Percentiles rank a stretch among this genome's conserved stretches.
Conservation (phyloP, 2,113 vertebrate genomes). For the Nothoprocta perdicaria region DNA sequence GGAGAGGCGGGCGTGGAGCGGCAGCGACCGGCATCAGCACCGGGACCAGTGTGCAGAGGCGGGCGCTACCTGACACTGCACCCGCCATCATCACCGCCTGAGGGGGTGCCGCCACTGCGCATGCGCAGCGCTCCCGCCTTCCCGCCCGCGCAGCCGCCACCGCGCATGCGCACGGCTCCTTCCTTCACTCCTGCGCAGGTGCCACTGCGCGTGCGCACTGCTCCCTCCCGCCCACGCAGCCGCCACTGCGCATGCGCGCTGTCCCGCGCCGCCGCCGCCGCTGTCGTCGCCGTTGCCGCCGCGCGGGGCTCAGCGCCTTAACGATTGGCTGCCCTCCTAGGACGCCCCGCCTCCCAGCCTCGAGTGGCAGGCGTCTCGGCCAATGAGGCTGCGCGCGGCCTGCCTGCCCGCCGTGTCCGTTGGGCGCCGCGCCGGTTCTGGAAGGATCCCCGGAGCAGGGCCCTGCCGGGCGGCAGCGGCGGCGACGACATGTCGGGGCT, state of each 20-base stretch:
- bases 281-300: rapidly evolving
- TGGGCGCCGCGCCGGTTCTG: not conserved
- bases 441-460: not conserved
- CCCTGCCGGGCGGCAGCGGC: not conserved
- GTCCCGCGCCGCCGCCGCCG: too few relatives aligned
- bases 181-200: too few relatives aligned
- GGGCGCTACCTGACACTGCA: not conserved
- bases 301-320: rapidly evolving
- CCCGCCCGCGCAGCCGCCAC: too few relatives aligned
- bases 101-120: not conserved
- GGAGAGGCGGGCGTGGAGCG: rapidly evolving
- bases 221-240: too few relatives aligned
- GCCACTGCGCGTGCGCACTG: too few relatives aligned
- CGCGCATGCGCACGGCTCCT: too few relatives aligned
- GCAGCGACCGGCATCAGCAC: not conserved
- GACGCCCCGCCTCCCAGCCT: rapidly evolving
- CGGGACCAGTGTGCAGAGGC: not conserved
- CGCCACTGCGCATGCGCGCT: too few relatives aligned
- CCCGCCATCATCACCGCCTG: not conserved
- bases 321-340: rapidly evolving
- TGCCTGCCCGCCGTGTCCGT: rapidly evolving
- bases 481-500: slow-evolving; percentile 43
- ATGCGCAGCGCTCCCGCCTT: too few relatives aligned
- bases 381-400: not conserved
- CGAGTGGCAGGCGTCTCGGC: not conserved